phyloP scores from a whole-genome alignment of 2,888 invertebrate genomes.

The Ethmia dodecea region DNA sequence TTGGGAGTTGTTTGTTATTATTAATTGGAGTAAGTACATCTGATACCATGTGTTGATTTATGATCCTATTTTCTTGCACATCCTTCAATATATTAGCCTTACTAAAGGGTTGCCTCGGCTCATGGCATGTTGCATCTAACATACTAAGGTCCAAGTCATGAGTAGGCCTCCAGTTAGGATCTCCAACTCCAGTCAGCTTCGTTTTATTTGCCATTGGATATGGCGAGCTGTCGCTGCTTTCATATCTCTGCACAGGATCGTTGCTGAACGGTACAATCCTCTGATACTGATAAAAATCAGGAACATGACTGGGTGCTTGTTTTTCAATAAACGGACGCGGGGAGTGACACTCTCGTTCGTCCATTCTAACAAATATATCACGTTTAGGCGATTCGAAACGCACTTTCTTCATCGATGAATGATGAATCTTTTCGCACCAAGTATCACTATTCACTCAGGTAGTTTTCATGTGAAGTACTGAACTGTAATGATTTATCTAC shows the following conservation, averaged over 20 bases:
- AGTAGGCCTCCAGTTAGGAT: constrained; percentile 42
- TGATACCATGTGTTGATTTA: too few relatives aligned
- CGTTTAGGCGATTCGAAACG: constrained; percentile 50
- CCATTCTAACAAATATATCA: constrained; percentile 32
- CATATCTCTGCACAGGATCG: constrained; percentile 54
- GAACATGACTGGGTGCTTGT: constrained; percentile 27
- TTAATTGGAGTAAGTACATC: constrained; percentile 32
- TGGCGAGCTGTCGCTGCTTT: constrained; percentile 51
- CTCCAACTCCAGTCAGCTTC: not conserved
- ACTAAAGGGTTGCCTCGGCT: not conserved
- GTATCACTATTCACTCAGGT: too few relatives aligned
- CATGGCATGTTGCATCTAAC: constrained; percentile 34
- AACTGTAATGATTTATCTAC: too few relatives aligned
- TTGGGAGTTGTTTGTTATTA: too few relatives aligned
- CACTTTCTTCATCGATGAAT: constrained; percentile 61
- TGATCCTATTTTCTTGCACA: constrained; percentile 2
- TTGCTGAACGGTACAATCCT: constrained; percentile 37
- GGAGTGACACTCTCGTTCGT: constrained; percentile 58
- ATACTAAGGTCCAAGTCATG: constrained; percentile 61
- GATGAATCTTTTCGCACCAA: too few relatives aligned
- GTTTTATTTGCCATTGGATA: constrained; percentile 51
- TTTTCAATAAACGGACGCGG: constrained; percentile 55
- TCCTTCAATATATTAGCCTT: not conserved
- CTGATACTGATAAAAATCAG: constrained; percentile 26
- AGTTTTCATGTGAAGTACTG: too few relatives aligned